Base-by-base conservation (phyloP, 2,113 vertebrate genomes). In the Myanophis thanlyinensis region DNA sequence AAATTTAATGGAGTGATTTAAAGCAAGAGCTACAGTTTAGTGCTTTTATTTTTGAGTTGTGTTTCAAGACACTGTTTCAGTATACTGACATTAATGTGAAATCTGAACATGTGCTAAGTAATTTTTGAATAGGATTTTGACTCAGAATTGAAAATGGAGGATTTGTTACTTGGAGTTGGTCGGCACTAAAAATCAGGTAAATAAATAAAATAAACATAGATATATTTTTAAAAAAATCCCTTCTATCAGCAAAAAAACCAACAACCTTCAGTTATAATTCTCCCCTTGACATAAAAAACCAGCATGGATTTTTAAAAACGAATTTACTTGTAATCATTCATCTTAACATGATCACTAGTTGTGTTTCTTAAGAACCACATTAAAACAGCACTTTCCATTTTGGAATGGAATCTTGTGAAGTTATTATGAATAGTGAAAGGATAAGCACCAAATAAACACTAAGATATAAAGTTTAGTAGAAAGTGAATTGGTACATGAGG, bases 391-490 rank as follows among this genome's bases (percentile, higher is more conserved):
- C 92, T 9, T 93, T 95, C 93, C 89, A 94, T 67, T 84, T n/a
- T 94, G 87, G 25, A 15, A 44, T 93, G 90, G 91, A 88, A 89
- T 89, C 92, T 91, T 94, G 90, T 94, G 95, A 91, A 62, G 90
- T 92, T 96, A 96, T 96, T 94, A 95, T 93, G 85, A 95, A 96
- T 51, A 90, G 87, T 52, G 90, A 27, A 80, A 80, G 35, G 35
- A 80, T 22, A 91, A 89, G 48, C 95, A 93, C 44, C 87, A 92
- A 89, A n/a, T 94, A 91, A 95, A 94, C 88, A 92, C 92, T 93
- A 93, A 93, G 93, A 94, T 95, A 95, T 93, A 95, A 95, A 97
- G 94, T 93, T 95, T 96, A 95, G 95, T 96, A 94, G 94, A 96
- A 96, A 93, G 0, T 47, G 92, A 95, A 94, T 93, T 93, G 92